Percentiles rank a stretch among this genome's conserved stretches.
phyloP scores from a whole-genome alignment of 2,113 vertebrate species.

The Dissostichus mawsoni region DNA sequence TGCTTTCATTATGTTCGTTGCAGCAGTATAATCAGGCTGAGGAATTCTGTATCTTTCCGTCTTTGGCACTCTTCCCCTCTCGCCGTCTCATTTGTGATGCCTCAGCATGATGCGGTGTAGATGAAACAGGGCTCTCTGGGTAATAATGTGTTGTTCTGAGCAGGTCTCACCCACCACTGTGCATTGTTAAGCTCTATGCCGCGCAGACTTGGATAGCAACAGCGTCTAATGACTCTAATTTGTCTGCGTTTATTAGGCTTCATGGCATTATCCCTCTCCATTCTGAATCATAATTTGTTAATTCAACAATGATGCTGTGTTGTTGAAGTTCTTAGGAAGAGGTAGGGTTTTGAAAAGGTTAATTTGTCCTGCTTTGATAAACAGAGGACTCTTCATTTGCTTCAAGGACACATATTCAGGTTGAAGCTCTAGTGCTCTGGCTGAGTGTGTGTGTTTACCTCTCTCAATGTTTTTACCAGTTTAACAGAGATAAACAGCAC shows the following conservation, averaged over 20 bases:
- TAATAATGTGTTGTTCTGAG: constrained; percentile 65
- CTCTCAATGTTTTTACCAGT: background rate
- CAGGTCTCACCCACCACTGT: constrained; percentile 48
- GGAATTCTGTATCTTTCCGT: constrained; percentile 33
- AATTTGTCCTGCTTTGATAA: constrained; percentile 25
- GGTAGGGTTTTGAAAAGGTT: constrained; percentile 36
- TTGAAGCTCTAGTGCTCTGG: constrained; percentile 1
- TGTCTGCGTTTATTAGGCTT: constrained; percentile 26
- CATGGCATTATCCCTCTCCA: background rate
- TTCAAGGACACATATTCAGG: constrained; percentile 51
- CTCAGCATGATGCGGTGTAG: constrained; percentile 57
- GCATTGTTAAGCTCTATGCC: constrained; percentile 33
- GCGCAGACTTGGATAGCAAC: constrained; percentile 9
- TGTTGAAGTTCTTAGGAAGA: constrained; percentile 13
- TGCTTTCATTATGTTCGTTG: constrained; percentile 45
- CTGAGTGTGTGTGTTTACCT: constrained; percentile 7
- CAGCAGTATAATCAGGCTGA: constrained; percentile 56
- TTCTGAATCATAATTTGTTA: constrained; percentile 20
- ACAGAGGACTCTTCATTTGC: constrained; percentile 39
- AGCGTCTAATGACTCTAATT: constrained; percentile 51
- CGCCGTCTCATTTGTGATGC: constrained; percentile 62
- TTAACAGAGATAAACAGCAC: background rate
- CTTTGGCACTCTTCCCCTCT: constrained; percentile 44
- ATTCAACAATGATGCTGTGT: constrained; percentile 22
- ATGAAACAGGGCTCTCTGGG: constrained; percentile 61